These are phyloP conservation scores for Ploceus nigricollis DNA, from an alignment of 2,113 vertebrate genomes.

Conservation along the genomic window DNA sequence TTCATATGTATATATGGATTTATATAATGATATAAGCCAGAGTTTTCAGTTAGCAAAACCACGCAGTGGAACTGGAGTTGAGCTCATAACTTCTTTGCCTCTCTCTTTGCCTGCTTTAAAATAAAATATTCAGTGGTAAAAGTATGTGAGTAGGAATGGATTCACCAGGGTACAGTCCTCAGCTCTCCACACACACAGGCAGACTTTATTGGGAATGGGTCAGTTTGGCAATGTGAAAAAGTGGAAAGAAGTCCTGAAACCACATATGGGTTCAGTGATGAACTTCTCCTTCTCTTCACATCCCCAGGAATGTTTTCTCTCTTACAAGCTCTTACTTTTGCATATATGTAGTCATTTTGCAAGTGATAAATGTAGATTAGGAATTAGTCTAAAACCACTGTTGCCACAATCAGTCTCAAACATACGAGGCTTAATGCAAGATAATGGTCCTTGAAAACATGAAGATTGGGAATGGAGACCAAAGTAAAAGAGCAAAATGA, in stretches of 20 bases:
- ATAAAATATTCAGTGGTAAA: background rate
- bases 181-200: background rate
- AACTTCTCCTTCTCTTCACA: background rate
- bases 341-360: background rate
- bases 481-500: background rate
- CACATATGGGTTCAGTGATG: fast-evolving
- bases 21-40: background rate
- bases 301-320: background rate
- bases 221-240: background rate
- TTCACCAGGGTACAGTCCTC: background rate
- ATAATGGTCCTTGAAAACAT: background rate
- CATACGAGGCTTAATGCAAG: background rate
- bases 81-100: background rate
- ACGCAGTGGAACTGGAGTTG: background rate
- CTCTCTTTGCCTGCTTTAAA: background rate
- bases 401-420: background rate
- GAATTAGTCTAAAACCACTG: background rate
- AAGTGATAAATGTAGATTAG: background rate
- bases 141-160: background rate
- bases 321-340: background rate
- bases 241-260: background rate
- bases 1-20: no score
- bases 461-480: background rate
- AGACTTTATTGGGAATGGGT: background rate
- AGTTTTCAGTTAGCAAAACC: background rate